A percentile compares a stretch with the other conserved stretches of the same genome.
Conservation (phyloP, 2,888 invertebrate species). For the Rhingia rostrata region DNA sequence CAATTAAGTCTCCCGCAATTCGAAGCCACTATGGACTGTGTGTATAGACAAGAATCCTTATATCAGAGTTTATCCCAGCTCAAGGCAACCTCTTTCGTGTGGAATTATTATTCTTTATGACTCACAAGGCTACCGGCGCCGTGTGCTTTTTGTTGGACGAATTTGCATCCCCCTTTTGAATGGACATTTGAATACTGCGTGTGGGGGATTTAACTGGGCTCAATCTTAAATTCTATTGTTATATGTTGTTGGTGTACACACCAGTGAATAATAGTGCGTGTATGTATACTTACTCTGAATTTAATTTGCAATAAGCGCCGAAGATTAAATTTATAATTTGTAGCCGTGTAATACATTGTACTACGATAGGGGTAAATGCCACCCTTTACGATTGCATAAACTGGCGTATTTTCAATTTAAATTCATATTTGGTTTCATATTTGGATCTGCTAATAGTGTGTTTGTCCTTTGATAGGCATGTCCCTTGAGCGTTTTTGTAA, state of each 20-base stretch:
- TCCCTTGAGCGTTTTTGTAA: no score
- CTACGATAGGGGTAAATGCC: background rate
- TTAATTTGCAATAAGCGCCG: conserved; percentile 47
- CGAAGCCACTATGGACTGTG: background rate
- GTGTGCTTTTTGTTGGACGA: conserved; percentile 32
- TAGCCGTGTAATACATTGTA: conserved; percentile 33
- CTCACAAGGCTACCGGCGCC: conserved; percentile 34
- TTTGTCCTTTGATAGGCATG: no score
- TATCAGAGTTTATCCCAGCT: conserved; percentile 31
- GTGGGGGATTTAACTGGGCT: conserved; percentile 50
- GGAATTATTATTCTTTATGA: conserved; percentile 56
- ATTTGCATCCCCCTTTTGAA: conserved; percentile 41
- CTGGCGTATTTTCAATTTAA: conserved; percentile 14
- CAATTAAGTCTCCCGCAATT: conserved; percentile 22
- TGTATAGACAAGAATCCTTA: conserved; percentile 26
- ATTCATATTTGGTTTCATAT: conserved; percentile 7
- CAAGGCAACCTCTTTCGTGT: conserved; percentile 50
- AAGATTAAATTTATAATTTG: conserved; percentile 56
- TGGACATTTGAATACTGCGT: conserved; percentile 60
- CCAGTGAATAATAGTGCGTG: background rate
- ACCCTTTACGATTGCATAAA: background rate
- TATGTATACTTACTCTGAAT: conserved; percentile 16
- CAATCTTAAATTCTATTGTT: conserved; percentile 56
- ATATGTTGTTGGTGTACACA: conserved; percentile 8
- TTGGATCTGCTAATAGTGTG: no score